phyloP scores from a whole-genome alignment of 2,888 invertebrate genomes.

The Octonoba sinensis region DNA sequence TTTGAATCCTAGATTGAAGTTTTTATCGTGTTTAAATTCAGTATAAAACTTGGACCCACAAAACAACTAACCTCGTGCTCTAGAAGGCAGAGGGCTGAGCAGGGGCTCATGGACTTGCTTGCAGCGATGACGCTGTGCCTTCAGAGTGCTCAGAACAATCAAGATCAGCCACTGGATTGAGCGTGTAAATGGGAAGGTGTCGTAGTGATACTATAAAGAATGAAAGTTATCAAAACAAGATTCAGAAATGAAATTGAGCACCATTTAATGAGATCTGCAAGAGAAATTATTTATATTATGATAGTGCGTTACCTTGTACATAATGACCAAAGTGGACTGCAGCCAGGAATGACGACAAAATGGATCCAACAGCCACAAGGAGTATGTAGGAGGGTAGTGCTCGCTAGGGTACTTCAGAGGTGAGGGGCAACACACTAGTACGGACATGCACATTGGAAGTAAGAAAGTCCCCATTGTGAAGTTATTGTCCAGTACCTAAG shows the following conservation, averaged over 20 bases:
- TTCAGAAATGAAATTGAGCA: neutral
- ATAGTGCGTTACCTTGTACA: slow-evolving; percentile 97
- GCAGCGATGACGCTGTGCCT: slow-evolving; percentile 77
- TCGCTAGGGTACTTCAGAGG: slow-evolving; percentile 77
- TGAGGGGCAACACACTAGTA: slow-evolving; percentile 87
- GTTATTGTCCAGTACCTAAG: slow-evolving; percentile 88
- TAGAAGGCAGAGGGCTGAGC: slow-evolving; percentile 73
- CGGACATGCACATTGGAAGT: slow-evolving; percentile 84
- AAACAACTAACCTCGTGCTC: slow-evolving; percentile 76
- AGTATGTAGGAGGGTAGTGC: slow-evolving; percentile 80
- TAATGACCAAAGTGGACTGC: slow-evolving; percentile 88
- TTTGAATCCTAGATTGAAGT: too few relatives aligned
- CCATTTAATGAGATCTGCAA: neutral
- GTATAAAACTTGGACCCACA: too few relatives aligned
- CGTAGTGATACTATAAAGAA: slow-evolving; percentile 73
- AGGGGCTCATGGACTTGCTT: slow-evolving; percentile 74
- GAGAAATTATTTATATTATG: too few relatives aligned
- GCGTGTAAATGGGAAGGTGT: slow-evolving; percentile 71
- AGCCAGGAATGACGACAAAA: slow-evolving; percentile 93
- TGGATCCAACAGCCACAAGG: slow-evolving; percentile 88
- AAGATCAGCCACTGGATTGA: slow-evolving; percentile 85
- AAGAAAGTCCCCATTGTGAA: slow-evolving; percentile 92
- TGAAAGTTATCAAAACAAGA: slow-evolving; percentile 16
- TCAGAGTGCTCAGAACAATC: slow-evolving; percentile 91
- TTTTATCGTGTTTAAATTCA: too few relatives aligned